Percentiles rank a stretch among this genome's conserved stretches.
Conservation (phyloP, 1,140 invertebrate species). For the Cherax destructor region DNA sequence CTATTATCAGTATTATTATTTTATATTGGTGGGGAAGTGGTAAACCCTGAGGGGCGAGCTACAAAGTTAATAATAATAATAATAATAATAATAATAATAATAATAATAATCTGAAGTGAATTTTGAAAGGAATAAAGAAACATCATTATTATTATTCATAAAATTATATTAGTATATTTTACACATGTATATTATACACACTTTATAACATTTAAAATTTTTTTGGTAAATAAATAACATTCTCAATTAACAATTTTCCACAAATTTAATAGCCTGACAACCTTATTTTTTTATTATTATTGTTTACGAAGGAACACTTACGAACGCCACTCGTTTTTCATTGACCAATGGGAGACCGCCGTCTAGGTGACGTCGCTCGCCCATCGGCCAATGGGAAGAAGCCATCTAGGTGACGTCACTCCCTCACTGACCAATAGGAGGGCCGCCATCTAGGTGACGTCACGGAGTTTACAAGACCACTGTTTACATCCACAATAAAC, state of each 20-base stretch:
- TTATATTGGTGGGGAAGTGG: background rate
- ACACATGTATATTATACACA: conserved; percentile 66
- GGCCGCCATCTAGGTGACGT: conserved; percentile 14
- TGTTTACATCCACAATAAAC: conserved; percentile 26
- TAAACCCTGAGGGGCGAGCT: background rate
- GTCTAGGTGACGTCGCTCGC: background rate
- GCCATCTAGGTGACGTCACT: too few species aligned
- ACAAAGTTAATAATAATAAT: background rate
- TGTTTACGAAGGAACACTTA: conserved; percentile 22
- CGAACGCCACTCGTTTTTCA: conserved; percentile 23
- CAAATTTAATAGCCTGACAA: conserved; percentile 53
- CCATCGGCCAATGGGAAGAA: too few species aligned
- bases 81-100: too few species aligned
- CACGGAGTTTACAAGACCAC: conserved; percentile 42
- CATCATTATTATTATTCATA: conserved; percentile 39
- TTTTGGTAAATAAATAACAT: conserved; percentile 64
- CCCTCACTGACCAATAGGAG: too few species aligned
- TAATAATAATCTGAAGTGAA: too few species aligned
- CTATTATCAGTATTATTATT: conserved; percentile 2
- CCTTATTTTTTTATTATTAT: background rate
- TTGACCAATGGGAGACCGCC: conserved; percentile 43
- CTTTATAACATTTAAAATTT: conserved; percentile 69
- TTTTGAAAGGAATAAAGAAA: conserved; percentile 1
- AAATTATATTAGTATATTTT: conserved; percentile 70
- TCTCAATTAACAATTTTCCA: conserved; percentile 59